A percentile compares a stretch with the other conserved stretches of the same genome.
Evolutionary conservation across 2,113 vertebrate genomes (phyloP).

Genomic region (Rhea pennata): DNA sequence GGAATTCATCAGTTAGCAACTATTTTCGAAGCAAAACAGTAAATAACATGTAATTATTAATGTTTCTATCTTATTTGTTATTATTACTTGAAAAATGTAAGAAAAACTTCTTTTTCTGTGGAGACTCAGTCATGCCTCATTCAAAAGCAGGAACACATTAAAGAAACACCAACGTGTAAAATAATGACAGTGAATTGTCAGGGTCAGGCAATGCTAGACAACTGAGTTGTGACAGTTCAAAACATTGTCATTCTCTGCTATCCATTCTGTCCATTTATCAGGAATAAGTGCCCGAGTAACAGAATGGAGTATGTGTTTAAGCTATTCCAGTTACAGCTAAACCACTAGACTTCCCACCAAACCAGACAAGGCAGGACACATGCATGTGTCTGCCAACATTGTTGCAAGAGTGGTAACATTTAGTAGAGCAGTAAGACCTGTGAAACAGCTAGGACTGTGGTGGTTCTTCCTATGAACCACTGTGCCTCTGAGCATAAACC

Average conservation of each 20-base stretch:
- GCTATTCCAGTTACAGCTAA: not conserved
- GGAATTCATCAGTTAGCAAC: not conserved
- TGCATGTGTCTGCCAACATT: not conserved
- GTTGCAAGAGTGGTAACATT: not conserved
- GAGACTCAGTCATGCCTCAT: not conserved
- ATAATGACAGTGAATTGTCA: not conserved
- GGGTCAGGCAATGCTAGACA: accelerated
- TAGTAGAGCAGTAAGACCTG: not conserved
- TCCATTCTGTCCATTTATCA: not conserved
- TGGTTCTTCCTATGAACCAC: not conserved
- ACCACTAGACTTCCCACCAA: not conserved
- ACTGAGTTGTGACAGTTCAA: not conserved
- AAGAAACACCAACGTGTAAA: not conserved
- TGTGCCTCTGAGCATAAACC: accelerated
- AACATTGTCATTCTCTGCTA: not conserved
- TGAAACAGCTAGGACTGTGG: not conserved
- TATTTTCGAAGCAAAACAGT: not conserved
- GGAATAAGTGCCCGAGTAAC: not conserved
- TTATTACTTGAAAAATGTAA: not conserved
- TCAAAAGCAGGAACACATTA: not conserved
- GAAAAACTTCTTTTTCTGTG: not conserved
- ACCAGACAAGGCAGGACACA: not conserved
- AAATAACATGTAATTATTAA: not conserved
- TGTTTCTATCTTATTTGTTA: not conserved
- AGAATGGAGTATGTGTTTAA: not conserved